A percentile compares a stretch with the other conserved stretches of the same genome.
phyloP scores from a whole-genome alignment of 2,888 invertebrate species.

The Glaucopsyche alexis region DNA sequence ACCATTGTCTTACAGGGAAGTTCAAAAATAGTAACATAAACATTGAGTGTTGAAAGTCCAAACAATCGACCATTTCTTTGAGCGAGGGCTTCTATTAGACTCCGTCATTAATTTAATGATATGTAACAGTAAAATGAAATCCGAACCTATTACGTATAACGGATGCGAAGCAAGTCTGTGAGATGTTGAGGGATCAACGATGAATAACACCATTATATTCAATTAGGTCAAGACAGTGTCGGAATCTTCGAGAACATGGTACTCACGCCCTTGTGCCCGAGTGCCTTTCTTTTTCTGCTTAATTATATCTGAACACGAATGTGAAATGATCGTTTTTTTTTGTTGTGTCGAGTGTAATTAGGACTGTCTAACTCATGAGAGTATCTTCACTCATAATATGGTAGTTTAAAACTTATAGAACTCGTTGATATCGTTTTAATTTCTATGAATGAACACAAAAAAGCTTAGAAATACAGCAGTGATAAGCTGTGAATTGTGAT shows the following conservation, averaged over 20 bases:
- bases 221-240: slow-evolving; percentile 76
- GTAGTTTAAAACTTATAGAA: neutral
- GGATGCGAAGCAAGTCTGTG: slow-evolving; percentile 48
- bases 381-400: neutral
- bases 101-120: slow-evolving; percentile 62
- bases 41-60: slow-evolving; percentile 41
- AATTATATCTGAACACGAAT: slow-evolving; percentile 66
- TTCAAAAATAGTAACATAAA: slow-evolving; percentile 38
- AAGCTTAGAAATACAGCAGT: neutral
- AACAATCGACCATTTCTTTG: slow-evolving; percentile 45
- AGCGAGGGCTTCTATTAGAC: slow-evolving; percentile 55
- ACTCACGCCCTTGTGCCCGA: slow-evolving; percentile 66
- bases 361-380: slow-evolving; percentile 10
- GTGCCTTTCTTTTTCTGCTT: slow-evolving; percentile 72
- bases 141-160: slow-evolving; percentile 43
- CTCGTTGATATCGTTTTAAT: neutral
- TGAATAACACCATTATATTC: slow-evolving; percentile 76
- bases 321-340: slow-evolving; percentile 52
- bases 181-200: slow-evolving; percentile 60
- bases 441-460: neutral
- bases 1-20: slow-evolving; percentile 17
- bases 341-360: slow-evolving; percentile 12
- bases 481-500: neutral
- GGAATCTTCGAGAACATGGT: slow-evolving; percentile 69
- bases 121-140: slow-evolving; percentile 59